Evolutionary conservation across 2,888 invertebrate species (phyloP).

Genomic region (Dendrolimus pini): DNA sequence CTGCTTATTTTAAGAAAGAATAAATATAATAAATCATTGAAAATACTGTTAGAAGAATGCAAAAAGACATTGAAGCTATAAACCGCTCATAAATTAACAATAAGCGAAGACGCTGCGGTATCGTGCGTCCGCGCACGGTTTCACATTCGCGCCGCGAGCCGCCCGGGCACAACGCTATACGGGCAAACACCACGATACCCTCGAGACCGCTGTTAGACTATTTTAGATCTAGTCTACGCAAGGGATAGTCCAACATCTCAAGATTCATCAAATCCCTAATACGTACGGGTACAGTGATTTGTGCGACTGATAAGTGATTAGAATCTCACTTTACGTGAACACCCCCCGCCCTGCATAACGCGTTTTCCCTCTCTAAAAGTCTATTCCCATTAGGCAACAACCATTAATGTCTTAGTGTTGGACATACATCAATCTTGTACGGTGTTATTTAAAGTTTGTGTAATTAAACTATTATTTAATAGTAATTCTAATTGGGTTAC

Average conservation of each 20-base stretch:
- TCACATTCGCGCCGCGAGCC: constrained; percentile 66
- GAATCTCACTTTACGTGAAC: neutral
- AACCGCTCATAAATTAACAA: constrained; percentile 42
- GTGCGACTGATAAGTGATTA: neutral
- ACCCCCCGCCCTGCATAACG: neutral
- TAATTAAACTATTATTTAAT: neutral
- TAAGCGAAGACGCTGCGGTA: constrained; percentile 31
- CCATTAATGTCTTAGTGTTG: neutral
- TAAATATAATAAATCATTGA: neutral
- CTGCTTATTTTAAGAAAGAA: no score
- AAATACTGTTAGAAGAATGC: neutral
- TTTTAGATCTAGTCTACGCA: neutral
- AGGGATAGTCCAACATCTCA: neutral
- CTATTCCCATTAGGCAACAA: neutral
- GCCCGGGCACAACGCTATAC: constrained; percentile 51
- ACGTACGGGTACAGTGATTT: neutral
- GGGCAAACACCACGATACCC: constrained; percentile 46
- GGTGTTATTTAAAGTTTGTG: neutral
- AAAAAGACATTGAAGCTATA: neutral
- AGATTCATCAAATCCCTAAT: neutral
- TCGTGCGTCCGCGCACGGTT: constrained; percentile 57
- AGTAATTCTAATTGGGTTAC: neutral
- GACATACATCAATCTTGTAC: neutral
- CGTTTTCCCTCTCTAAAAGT: neutral
- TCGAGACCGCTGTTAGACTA: constrained; percentile 10